phyloP scores from a whole-genome alignment of 2,113 vertebrate genomes.

The Tenrec ecaudatus region DNA sequence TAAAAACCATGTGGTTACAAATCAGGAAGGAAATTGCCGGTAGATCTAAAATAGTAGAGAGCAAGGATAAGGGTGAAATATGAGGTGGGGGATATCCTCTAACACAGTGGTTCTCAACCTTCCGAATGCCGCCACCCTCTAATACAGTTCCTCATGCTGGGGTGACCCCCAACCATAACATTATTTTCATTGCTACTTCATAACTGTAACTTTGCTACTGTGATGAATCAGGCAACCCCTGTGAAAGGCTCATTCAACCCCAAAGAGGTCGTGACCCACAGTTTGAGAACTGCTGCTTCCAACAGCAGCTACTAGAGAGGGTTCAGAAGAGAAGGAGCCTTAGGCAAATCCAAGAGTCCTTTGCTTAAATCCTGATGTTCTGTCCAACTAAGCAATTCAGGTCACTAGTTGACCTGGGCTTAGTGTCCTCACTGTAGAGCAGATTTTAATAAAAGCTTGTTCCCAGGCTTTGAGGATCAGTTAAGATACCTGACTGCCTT shows the following conservation, averaged over 20 bases:
- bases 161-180: no score
- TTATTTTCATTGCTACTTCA: no score
- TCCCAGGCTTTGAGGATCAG: neutral
- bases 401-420: no score
- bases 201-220: no score
- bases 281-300: no score
- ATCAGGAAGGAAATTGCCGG: slow-evolving; percentile 47
- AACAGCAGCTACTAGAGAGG: neutral
- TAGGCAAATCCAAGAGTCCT: neutral
- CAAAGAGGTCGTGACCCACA: no score
- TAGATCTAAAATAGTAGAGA: neutral
- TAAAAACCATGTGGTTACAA: slow-evolving; percentile 14
- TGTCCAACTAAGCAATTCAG: neutral
- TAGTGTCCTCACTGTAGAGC: neutral
- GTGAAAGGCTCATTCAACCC: no score
- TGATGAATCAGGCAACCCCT: no score
- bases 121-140: neutral
- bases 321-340: neutral
- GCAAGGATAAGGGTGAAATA: neutral
- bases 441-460: neutral
- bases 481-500: neutral
- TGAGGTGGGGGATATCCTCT: neutral
- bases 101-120: no score
- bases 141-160: no score
- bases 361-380: neutral